Evolutionary conservation across 2,797 vertebrate species (phyloP), one percentile per base, ranked within the genome.

Genomic region (Coendou prehensilis): DNA sequence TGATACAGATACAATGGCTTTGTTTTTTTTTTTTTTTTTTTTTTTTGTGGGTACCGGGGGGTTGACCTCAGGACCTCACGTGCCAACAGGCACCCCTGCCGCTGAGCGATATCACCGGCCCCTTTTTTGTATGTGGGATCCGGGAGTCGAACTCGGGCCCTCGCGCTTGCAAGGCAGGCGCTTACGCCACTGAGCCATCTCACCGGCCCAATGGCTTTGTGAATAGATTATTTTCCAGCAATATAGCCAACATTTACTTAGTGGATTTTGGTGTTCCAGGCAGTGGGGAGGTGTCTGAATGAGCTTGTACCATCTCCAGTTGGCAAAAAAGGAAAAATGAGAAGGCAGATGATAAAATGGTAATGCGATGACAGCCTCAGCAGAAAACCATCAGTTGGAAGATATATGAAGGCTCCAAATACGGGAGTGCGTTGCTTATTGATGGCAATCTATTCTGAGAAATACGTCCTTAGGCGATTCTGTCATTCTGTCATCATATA

Each of bases 211-310:
- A 78, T 57, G 30, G 14, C 37, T 82, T 76, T 89, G 57, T 73
- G 82, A 93, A 17, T 6, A 82, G 80, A 82, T 56, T 37, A 59
- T 79, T 84, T 90, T 96, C 54, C 17, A 61, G 69, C 94, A 79
- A 71, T 37, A 17, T 52, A 10, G 41, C 56, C 71, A 52, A 56
- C 37, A 54, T 73, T 80, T 61, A 59, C 47, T 50, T 64, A 37
- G 54, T 84, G 10, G 10, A 54, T 57, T 50, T 30, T 87, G 13
- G 41, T 75, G 11, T 84, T 84, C 9, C 30, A 73, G 78, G 47
- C 2, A n/a, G 5, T 76, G 28, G n/a, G 6, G n/a, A 79, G 26
- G 28, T 52, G 5, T 3, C n/a, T 59, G 18, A 79, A 14, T 11
- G 54, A 45, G 23, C 11, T 37, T 54, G 69, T 79, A 5, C 18